A percentile compares a stretch with the other conserved stretches of the same genome.
phyloP scores from a whole-genome alignment of 1,140 invertebrate species.

The Phenacoccus solenopsis region DNA sequence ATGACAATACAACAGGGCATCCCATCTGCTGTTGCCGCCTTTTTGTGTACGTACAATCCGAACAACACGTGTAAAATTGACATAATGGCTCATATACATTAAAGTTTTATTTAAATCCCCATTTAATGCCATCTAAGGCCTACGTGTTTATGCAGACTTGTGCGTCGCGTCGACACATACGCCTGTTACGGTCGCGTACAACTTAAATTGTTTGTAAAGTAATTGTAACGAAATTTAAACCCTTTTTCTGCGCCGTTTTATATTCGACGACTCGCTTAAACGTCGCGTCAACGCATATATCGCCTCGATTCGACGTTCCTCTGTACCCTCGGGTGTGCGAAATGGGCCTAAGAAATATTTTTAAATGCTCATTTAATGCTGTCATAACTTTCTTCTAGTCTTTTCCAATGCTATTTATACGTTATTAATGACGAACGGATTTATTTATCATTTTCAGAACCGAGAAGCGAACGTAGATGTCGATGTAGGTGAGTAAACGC shows the following conservation, averaged over 20 bases:
- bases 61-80: constrained; percentile 18
- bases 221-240: neutral
- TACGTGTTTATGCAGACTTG: constrained; percentile 15
- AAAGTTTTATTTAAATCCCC: constrained; percentile 14
- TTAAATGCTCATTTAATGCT: too few species aligned
- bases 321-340: too few species aligned
- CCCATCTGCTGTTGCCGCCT: neutral
- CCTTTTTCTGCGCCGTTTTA: neutral
- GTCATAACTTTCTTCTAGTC: too few species aligned
- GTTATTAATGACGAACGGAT: too few species aligned
- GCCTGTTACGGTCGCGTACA: neutral
- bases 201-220: neutral
- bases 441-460: too few species aligned
- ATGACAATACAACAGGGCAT: constrained; percentile 15
- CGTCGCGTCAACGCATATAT: too few species aligned
- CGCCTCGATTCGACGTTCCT: too few species aligned
- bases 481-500: too few species aligned
- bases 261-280: too few species aligned
- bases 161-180: neutral
- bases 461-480: too few species aligned
- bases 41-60: neutral
- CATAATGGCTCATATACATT: constrained; percentile 18
- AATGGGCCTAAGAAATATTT: too few species aligned
- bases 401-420: too few species aligned
- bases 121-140: constrained; percentile 7